These are phyloP conservation scores for Drosophila nigricruria DNA, from an alignment of 2,888 invertebrate genomes.

Conservation along the genomic window DNA sequence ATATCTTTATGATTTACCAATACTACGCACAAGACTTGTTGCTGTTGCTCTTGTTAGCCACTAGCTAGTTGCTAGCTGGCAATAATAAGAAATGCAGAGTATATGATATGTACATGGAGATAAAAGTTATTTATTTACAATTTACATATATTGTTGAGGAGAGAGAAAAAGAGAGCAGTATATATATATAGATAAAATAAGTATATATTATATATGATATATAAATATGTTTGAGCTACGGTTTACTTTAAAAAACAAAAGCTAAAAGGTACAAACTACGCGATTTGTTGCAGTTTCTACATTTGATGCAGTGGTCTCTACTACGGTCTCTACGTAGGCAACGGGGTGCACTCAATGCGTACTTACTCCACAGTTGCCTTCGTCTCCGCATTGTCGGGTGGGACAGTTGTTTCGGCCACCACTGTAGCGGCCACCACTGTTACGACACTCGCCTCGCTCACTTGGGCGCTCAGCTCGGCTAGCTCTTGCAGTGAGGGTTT, in stretches of 20 bases:
- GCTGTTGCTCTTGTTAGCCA: slow-evolving; percentile 66
- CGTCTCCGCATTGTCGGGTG: slow-evolving; percentile 4
- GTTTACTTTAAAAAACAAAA: slow-evolving; percentile 39
- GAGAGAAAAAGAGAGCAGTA: slow-evolving; percentile 55
- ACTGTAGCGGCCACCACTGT: slow-evolving; percentile 19
- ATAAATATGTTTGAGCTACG: slow-evolving; percentile 38
- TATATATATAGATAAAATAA: slow-evolving; percentile 37
- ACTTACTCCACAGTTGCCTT: slow-evolving; percentile 66
- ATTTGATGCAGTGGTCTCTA: slow-evolving; percentile 56
- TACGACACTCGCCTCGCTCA: slow-evolving; percentile 18
- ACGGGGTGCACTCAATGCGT: slow-evolving; percentile 57
- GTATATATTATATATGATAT: slow-evolving; percentile 31
- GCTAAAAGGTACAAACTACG: slow-evolving; percentile 52
- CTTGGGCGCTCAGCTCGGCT: slow-evolving; percentile 66
- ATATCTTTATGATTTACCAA: slow-evolving; percentile 52
- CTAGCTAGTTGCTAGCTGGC: slow-evolving; percentile 43
- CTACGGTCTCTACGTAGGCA: slow-evolving; percentile 58
- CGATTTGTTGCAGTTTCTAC: slow-evolving; percentile 45
- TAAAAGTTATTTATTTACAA: slow-evolving; percentile 71
- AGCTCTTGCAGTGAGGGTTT: slow-evolving; percentile 83
- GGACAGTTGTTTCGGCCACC: slow-evolving; percentile 18
- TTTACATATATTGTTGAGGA: slow-evolving; percentile 58
- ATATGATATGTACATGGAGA: slow-evolving; percentile 70
- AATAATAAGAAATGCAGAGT: slow-evolving; percentile 65
- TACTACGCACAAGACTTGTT: slow-evolving; percentile 68